Conservation (phyloP, 2,888 invertebrate genomes). For the Cheilosia soror region DNA sequence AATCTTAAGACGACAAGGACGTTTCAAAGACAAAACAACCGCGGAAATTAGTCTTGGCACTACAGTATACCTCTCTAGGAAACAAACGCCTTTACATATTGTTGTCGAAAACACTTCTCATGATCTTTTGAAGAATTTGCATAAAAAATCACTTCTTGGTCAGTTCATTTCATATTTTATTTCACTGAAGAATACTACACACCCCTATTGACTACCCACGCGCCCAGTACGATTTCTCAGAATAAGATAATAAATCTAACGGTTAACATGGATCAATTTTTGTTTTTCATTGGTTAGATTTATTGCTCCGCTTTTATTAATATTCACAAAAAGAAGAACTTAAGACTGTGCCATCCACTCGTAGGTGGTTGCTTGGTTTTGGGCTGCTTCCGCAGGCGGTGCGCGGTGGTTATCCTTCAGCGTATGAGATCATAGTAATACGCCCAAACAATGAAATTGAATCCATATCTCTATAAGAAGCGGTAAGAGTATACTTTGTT, state of each 20-base stretch:
- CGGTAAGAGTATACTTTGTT: neutral
- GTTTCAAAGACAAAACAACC: too few relatives aligned
- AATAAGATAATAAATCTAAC: constrained; percentile 61
- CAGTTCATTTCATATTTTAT: constrained; percentile 7
- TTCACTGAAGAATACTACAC: neutral
- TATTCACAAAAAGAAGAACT: constrained; percentile 49
- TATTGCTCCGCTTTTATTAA: constrained; percentile 63
- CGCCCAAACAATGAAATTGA: constrained; percentile 51
- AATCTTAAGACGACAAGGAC: too few relatives aligned
- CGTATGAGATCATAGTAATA: constrained; percentile 50
- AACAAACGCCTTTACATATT: too few relatives aligned
- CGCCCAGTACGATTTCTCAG: constrained; percentile 11
- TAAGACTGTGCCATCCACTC: constrained; percentile 14
- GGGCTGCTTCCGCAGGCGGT: too few relatives aligned
- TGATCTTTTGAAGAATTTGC: neutral
- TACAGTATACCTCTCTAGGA: too few relatives aligned
- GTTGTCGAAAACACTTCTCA: too few relatives aligned
- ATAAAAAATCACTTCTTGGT: neutral
- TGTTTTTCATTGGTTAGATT: constrained; percentile 62
- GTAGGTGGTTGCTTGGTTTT: too few relatives aligned
- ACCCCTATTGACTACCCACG: neutral
- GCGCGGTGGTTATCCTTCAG: neutral
- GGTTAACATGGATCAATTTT: constrained; percentile 69
- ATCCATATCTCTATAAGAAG: constrained; percentile 16
- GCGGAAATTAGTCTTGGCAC: too few relatives aligned